Conservation (phyloP, 2,888 invertebrate species). For the Timema cristinae region DNA sequence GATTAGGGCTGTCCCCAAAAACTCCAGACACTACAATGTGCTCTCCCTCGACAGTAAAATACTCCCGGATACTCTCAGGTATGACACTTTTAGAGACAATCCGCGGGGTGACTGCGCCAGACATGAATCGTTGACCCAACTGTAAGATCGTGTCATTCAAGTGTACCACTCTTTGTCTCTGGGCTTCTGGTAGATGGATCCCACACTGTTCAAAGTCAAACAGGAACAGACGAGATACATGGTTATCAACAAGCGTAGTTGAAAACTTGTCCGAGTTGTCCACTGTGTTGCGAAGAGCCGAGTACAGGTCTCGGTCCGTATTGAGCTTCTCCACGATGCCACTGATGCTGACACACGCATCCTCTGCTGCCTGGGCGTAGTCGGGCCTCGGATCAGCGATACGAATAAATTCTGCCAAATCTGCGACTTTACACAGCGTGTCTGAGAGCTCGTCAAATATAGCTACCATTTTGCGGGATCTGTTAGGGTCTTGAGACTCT, state of each 20-base stretch:
- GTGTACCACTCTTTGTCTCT: slow-evolving; percentile 70
- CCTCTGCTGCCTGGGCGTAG: slow-evolving; percentile 80
- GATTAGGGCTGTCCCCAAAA: slow-evolving; percentile 77
- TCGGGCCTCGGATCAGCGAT: slow-evolving; percentile 81
- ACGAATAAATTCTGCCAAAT: slow-evolving; percentile 93
- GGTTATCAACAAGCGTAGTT: slow-evolving; percentile 70
- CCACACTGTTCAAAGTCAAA: slow-evolving; percentile 98
- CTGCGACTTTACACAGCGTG: slow-evolving; percentile 91
- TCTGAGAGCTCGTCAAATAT: slow-evolving; percentile 62
- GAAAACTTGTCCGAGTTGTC: slow-evolving; percentile 62
- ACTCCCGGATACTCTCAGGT: slow-evolving; percentile 67
- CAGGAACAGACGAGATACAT: slow-evolving; percentile 83
- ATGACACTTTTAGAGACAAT: slow-evolving; percentile 60
- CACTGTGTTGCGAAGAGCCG: slow-evolving; percentile 67
- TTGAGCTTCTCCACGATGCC: slow-evolving; percentile 95
- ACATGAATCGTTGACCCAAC: slow-evolving; percentile 78
- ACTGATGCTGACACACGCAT: slow-evolving; percentile 82
- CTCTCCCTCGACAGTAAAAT: slow-evolving; percentile 64
- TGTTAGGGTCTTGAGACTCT: slow-evolving; percentile 63
- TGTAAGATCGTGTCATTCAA: slow-evolving; percentile 80
- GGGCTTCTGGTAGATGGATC: slow-evolving; percentile 79
- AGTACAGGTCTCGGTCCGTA: slow-evolving; percentile 80
- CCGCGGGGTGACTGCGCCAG: slow-evolving; percentile 66
- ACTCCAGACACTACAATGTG: slow-evolving; percentile 74
- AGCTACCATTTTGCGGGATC: slow-evolving; percentile 1